Base-by-base conservation (phyloP, 2,888 invertebrate genomes). In the Apomyelois bistriatella region DNA sequence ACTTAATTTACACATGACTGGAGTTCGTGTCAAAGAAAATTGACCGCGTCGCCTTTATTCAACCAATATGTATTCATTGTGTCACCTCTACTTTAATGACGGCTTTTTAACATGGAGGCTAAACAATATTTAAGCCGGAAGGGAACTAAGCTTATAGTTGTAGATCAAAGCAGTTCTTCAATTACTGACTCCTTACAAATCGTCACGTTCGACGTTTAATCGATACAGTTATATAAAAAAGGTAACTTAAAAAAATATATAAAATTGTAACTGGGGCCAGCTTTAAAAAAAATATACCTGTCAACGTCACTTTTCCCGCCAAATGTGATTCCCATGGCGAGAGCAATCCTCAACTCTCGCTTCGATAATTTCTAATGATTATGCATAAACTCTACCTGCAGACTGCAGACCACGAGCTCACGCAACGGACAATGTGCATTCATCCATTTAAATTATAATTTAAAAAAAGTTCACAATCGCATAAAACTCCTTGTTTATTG, bases 401-500 rank as follows among this genome's bases (percentile, higher is more conserved):
- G 72, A 64, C 69, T 84, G 88, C 88, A 82, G 72, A 82, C 79
- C 89, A 87, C 88, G 90, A 86, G 89, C 89, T 89, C 79, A 74
- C 75, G 74, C 88, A 90, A 87, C 90, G 88, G 85, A 88, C 90
- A 90, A 88, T 87, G 79, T 83, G 79, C 83, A 85, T 88, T 86
- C 85, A 83, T 52, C 79, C 72, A 82, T 89, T 87, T 76, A 78
- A 60, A 88, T 87, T 85, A 68, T 80, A 89, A 89, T 87, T 72
- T 61, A 16, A 70, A 78, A 79, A 75, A 80, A 78, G 68, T 74
- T 76, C 72, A 86, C 84, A 85, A 86, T 85, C 85, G 82, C 86
- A 87, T 89, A 88, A 89, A 89, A 88, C 76, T 83, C 84, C 82
- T 87, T 90, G 90, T 90, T 90, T 90, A 90, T 90, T 89, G 82